These are phyloP conservation scores for Zelleria hepariella DNA, from an alignment of 2,888 invertebrate species.

Conservation along the genomic window DNA sequence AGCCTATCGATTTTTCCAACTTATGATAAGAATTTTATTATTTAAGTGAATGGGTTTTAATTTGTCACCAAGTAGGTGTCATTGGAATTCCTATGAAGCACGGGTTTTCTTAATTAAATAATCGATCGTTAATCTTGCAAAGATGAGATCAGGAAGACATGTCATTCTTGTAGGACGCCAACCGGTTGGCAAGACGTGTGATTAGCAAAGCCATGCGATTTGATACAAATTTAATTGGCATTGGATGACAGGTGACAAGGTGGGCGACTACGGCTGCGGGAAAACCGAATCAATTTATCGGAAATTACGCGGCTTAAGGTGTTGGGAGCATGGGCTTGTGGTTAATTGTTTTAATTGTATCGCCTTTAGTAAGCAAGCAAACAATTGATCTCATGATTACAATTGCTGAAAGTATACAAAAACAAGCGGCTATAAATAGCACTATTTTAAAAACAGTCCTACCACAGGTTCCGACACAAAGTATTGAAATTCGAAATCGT, in stretches of 20 bases:
- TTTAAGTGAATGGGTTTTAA: no score
- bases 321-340: not conserved
- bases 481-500: conserved; percentile 62
- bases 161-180: conserved; percentile 3
- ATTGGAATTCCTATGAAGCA: no score
- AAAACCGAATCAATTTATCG: conserved; percentile 14
- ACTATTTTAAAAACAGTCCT: not conserved
- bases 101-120: no score
- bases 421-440: no score
- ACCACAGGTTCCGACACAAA: conserved; percentile 11
- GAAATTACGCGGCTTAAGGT: conserved; percentile 9
- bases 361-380: no score
- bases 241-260: not conserved
- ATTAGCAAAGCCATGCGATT: conserved; percentile 17
- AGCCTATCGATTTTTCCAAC: not conserved
- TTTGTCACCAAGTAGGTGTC: no score
- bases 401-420: no score
- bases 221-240: conserved; percentile 15
- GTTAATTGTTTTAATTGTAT: not conserved
- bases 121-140: no score
- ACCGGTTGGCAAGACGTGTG: conserved; percentile 17
- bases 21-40: not conserved
- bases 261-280: conserved; percentile 9
- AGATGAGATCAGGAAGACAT: not conserved
- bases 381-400: no score